Evolutionary conservation across 1,140 invertebrate species (phyloP), one percentile per base, ranked within the genome.

Genomic region (Helicoverpa zea): DNA sequence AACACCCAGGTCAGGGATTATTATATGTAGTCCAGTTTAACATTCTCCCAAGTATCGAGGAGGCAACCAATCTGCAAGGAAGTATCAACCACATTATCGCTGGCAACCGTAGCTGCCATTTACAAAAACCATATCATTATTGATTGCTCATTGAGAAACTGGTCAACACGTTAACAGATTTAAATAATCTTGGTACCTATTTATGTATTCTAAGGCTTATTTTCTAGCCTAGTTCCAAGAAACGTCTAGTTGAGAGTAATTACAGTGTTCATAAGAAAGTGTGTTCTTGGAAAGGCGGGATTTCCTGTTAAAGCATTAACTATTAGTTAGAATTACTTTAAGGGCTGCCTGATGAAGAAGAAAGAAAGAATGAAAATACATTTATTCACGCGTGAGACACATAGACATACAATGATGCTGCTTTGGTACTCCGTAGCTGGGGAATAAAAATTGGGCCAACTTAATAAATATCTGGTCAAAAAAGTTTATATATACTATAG

Each of bases 211-310:
- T 10, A 12, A 68, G 43, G 16, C 18, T 72, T 12, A 52, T 72
- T 72, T 64, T 64, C 63, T 43, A n/a, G 13, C 29, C 23, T 23
- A 47, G 5, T 64, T 52, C 49, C 7, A 29, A 30, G 1, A 52
- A 52, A 16, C 3, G 23, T 30, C 11, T 30, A 7, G 13, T 54
- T 30, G 68, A 54, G 49, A 54, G 43, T 49, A 51, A 72, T 72
- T 72, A 72, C 23, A 2, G 47, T 29, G 12, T 30, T 52, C 12
- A 29, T 23, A 72, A 29, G 49, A 72, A 72, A 72, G 64, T 49
- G 16, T 49, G 11, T 5, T n/a, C 11, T 23, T 51, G 5, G 64
- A 68, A 16, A 49, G 49, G 14, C 9, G 63, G 35, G 35, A 43
- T 49, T 66, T 66, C 43, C 18, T 72, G 23, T 10, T 43, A 43